Percentiles rank a stretch among this genome's conserved stretches.
phyloP scores from a whole-genome alignment of 1,140 invertebrate species.

The Oedothorax gibbosus region DNA sequence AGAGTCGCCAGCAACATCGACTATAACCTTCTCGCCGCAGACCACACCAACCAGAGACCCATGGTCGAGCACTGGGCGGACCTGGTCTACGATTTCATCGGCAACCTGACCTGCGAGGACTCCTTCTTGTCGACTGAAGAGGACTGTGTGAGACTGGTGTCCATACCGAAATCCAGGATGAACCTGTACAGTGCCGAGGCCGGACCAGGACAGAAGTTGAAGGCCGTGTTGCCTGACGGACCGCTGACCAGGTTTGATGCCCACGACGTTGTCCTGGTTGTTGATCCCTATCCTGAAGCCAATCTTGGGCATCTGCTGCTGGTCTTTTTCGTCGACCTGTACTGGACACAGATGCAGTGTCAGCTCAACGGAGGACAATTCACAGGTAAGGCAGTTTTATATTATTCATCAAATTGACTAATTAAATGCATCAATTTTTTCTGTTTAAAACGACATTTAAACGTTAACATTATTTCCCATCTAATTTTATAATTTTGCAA shows the following conservation, averaged over 20 bases:
- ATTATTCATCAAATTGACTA: background rate
- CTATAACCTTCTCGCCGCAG: no score
- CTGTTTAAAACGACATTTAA: no score
- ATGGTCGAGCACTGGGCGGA: conserved; percentile 26
- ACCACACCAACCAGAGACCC: no score
- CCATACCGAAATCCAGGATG: conserved; percentile 36
- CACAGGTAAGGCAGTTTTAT: conserved; percentile 60
- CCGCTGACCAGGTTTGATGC: conserved; percentile 64
- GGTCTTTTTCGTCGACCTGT: conserved; percentile 70
- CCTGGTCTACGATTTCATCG: conserved; percentile 19
- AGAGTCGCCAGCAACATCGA: no score
- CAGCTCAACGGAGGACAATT: conserved; percentile 64
- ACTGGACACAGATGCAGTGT: conserved; percentile 64
- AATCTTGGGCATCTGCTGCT: conserved; percentile 72
- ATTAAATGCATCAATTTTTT: background rate
- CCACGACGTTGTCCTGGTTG: conserved; percentile 70
- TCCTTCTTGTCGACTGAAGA: conserved; percentile 38
- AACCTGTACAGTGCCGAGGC: conserved; percentile 42
- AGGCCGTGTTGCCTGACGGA: conserved; percentile 69
- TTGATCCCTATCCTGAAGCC: conserved; percentile 71
- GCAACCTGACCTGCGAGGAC: conserved; percentile 38
- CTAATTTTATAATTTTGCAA: no score
- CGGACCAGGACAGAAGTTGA: conserved; percentile 62
- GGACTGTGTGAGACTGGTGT: conserved; percentile 28
- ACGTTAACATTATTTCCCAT: no score